These are phyloP conservation scores for Oceanites oceanicus DNA, from an alignment of 2,113 vertebrate species.

Conservation along the genomic window DNA sequence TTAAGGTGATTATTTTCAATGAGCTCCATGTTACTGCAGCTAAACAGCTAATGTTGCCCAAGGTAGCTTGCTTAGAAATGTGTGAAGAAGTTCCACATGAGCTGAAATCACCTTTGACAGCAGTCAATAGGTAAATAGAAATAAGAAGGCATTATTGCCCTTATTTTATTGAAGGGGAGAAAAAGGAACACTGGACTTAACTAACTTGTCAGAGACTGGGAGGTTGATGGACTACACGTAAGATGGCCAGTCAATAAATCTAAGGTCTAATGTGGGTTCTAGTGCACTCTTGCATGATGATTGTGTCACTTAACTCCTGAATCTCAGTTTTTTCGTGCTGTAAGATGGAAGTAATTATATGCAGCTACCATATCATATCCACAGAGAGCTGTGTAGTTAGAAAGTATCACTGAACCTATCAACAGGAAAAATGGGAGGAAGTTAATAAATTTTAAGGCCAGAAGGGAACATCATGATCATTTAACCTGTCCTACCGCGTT, in stretches of 20 bases:
- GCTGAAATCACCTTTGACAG: not conserved
- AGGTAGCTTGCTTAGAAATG: not conserved
- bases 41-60: not conserved
- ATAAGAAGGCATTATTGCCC: not conserved
- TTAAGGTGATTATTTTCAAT: not conserved
- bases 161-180: not conserved
- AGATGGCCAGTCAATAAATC: constrained; percentile 10
- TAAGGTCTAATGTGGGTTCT: not conserved
- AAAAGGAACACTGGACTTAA: not conserved
- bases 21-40: not conserved
- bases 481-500: constrained; percentile 32
- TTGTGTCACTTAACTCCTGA: constrained; percentile 25
- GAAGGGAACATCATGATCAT: constrained; percentile 49
- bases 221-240: not conserved
- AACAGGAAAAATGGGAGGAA: constrained; percentile 44
- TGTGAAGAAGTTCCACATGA: not conserved
- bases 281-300: constrained; percentile 18
- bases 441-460: constrained; percentile 53
- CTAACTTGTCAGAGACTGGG: not conserved
- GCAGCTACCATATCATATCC: constrained; percentile 35
- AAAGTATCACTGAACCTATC: constrained; percentile 23
- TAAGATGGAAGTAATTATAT: constrained; percentile 46
- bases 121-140: not conserved
- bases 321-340: not conserved
- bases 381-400: not conserved